Conservation (phyloP, 2,797 vertebrate species). For the Chloroceryle inda region DNA sequence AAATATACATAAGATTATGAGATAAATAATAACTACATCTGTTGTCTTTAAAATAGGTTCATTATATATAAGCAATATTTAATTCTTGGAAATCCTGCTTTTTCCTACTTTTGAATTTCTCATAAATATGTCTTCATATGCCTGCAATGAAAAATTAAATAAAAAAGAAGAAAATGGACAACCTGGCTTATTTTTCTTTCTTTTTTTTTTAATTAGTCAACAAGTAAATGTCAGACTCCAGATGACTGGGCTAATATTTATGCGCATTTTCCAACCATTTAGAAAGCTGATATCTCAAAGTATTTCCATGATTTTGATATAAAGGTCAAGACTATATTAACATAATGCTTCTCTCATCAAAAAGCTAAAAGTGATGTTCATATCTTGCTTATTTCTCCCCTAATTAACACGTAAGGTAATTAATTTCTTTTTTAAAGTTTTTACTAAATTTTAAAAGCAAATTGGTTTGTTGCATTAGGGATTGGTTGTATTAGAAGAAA, state of each 20-base stretch:
- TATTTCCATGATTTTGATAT: constrained; percentile 36
- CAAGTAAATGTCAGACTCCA: constrained; percentile 47
- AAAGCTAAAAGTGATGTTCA: background rate
- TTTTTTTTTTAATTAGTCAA: background rate
- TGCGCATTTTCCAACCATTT: background rate
- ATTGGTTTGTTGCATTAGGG: background rate
- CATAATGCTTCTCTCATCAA: constrained; percentile 19
- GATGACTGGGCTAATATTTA: constrained; percentile 36
- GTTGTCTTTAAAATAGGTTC: background rate
- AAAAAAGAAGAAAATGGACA: background rate
- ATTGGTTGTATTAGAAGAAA: background rate
- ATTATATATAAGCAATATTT: background rate
- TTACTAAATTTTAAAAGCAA: background rate
- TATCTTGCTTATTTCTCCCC: background rate
- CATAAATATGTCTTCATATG: background rate
- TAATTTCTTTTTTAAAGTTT: background rate
- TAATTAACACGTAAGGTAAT: background rate
- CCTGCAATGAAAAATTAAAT: background rate
- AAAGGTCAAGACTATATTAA: constrained; percentile 45
- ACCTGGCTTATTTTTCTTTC: too few relatives aligned
- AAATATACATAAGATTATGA: background rate
- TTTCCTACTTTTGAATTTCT: background rate
- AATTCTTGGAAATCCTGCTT: background rate
- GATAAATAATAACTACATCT: background rate
- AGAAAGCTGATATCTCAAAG: constrained; percentile 7